Evolutionary conservation across 2,113 vertebrate genomes (phyloP).

Genomic region (Vicugna pacos): DNA sequence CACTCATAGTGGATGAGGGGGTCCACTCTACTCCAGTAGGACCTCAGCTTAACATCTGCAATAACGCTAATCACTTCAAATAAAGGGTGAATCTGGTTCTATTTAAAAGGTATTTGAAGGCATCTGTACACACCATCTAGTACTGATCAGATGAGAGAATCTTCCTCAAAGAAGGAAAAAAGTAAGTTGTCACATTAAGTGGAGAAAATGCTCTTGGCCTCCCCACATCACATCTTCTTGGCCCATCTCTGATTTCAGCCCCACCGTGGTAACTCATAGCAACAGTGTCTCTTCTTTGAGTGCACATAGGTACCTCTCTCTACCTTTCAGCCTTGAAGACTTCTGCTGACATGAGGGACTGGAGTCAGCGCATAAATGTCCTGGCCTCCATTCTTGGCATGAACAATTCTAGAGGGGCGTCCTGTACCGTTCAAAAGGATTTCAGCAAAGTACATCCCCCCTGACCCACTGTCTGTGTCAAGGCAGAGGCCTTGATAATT

Average conservation of each 20-base stretch:
- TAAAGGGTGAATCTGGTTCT: background rate
- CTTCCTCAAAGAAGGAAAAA: background rate
- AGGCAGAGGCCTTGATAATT: background rate
- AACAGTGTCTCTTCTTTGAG: background rate
- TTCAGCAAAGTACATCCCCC: background rate
- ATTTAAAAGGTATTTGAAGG: background rate
- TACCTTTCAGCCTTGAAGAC: background rate
- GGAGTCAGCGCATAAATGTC: background rate
- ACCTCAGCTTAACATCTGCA: background rate
- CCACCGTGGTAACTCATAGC: fast-evolving
- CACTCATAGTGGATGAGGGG: background rate
- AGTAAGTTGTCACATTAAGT: background rate
- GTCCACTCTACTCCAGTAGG: background rate
- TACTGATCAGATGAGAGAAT: background rate
- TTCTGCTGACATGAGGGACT: background rate
- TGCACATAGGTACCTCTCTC: background rate
- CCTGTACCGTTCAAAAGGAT: background rate
- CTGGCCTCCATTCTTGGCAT: background rate
- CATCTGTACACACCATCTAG: background rate
- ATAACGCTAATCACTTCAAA: background rate
- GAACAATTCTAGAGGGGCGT: background rate
- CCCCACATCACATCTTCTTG: background rate
- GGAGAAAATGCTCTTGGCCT: background rate
- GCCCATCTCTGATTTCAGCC: background rate
- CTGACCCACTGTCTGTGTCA: background rate